Evolutionary conservation across 2,113 vertebrate genomes (phyloP), one percentile per base, ranked within the genome.

Genomic region (Sarotherodon lohbergeri): DNA sequence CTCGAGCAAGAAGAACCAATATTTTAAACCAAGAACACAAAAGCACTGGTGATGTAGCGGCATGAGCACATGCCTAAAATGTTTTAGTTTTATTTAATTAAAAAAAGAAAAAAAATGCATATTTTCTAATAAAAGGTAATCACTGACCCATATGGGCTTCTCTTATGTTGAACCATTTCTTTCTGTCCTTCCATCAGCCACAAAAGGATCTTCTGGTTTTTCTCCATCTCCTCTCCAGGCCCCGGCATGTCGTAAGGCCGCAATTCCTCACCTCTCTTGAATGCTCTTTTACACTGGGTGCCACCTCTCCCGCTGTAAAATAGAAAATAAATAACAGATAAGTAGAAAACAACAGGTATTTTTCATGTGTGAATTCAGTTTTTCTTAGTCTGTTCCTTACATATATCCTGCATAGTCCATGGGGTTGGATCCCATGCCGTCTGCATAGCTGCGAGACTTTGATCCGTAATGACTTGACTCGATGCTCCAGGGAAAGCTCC

Each of bases 131-230:
- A 27, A 56, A 76, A 5, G 3, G 27, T 39, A 2, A 55, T 71
- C 24, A 89, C 97, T 96, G 85, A 98, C 98, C 98, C 97, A 4
- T 98, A 98, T 11, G 96, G 96, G 3, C 97, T 97, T 94, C 97
- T 98, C 91, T 97, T 97, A 92, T 98, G 97, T 73, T 97, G 97
- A 91, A 98, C 97, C 89, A 97, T 97, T 80, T 96, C 95, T 66
- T 95, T 96, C 93, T 99, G 98, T 50, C 98, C 98, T 89, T 99
- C 98, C 88, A 98, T 98, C 94, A 99, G 97, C 98, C 98, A 99
- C 95, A 98, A 96, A 78, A 99, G 95, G 91, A 99, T 99, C 93
- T 98, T 99, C 96, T 99, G 98, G 92, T 98, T 98, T 89, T 97
- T 97, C 94, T 99, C 98, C 55, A 96, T 87, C 0, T 98, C 98